These are phyloP conservation scores for Rhinoderma darwinii DNA, from an alignment of 2,113 vertebrate genomes.

Conservation along the genomic window DNA sequence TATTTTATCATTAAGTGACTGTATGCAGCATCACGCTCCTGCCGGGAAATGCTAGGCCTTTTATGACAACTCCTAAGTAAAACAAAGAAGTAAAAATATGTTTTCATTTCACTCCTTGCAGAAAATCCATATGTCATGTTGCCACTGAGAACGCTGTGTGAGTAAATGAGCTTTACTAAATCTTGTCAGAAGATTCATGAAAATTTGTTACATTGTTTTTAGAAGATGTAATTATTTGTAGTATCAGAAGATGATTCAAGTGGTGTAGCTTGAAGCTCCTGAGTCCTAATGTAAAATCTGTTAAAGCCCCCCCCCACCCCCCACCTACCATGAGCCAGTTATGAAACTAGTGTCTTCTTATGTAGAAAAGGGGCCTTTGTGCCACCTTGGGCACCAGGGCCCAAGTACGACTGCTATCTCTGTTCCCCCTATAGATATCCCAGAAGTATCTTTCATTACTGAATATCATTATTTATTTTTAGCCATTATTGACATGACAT, in stretches of 20 bases:
- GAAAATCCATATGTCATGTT: constrained; percentile 47
- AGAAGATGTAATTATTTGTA: constrained; percentile 25
- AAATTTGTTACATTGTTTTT: neutral
- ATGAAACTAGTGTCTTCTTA: too few species aligned
- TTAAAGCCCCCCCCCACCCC: neutral
- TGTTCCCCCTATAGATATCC: too few species aligned
- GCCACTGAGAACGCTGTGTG: constrained; percentile 14
- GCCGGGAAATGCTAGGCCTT: constrained; percentile 31
- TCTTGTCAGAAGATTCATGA: neutral
- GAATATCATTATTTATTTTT: too few species aligned
- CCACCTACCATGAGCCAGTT: too few species aligned
- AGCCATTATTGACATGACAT: too few species aligned
- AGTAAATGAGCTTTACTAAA: constrained; percentile 35
- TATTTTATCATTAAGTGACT: constrained; percentile 48
- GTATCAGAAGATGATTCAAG: neutral
- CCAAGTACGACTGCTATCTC: too few species aligned
- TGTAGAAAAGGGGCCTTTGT: too few species aligned
- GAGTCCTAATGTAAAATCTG: neutral
- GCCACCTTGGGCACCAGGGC: too few species aligned
- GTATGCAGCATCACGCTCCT: constrained; percentile 38
- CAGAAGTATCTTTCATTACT: too few species aligned
- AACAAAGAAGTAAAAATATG: constrained; percentile 49
- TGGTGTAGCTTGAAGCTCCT: neutral
- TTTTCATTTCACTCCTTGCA: constrained; percentile 28
- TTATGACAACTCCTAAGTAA: constrained; percentile 29